A percentile compares a stretch with the other conserved stretches of the same genome.
These are phyloP conservation scores for Toxotes chatareus DNA, from an alignment of 2,113 vertebrate species.

Conservation along the genomic window DNA sequence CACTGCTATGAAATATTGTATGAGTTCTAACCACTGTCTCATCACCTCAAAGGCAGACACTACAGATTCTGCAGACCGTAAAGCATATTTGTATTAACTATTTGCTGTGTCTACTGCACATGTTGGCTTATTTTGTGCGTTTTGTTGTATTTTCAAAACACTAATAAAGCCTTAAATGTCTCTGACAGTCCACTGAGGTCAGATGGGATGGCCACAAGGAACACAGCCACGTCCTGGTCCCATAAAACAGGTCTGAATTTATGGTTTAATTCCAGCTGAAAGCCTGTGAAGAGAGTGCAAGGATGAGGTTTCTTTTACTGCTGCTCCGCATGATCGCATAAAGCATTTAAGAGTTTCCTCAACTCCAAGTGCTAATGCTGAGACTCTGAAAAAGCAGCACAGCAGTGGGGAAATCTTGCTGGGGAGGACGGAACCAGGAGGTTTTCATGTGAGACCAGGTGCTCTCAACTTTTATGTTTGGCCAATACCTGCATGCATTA, in stretches of 20 bases:
- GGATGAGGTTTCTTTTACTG: conserved; percentile 58
- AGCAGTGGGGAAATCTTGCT: conserved; percentile 12
- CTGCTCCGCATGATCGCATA: conserved; percentile 48
- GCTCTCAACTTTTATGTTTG: conserved; percentile 35
- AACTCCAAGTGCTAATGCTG: conserved; percentile 47
- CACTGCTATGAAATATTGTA: conserved; percentile 9
- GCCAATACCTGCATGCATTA: conserved; percentile 39
- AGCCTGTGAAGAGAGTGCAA: conserved; percentile 26
- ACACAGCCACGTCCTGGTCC: background rate
- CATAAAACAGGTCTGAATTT: conserved; percentile 51
- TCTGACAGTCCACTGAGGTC: conserved; percentile 39
- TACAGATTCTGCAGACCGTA: conserved; percentile 15
- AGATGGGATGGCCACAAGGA: conserved; percentile 15
- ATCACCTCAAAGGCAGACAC: conserved; percentile 20
- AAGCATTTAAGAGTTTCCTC: conserved; percentile 72
- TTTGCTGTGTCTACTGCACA: conserved; percentile 20
- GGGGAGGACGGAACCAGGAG: conserved; percentile 3
- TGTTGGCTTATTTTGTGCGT: conserved; percentile 3
- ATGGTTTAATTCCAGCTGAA: conserved; percentile 58
- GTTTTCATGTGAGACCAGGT: conserved; percentile 38
- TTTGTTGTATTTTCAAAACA: conserved; percentile 20
- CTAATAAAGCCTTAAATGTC: conserved; percentile 14
- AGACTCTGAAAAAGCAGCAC: conserved; percentile 44
- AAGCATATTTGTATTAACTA: conserved; percentile 25
- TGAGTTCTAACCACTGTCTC: conserved; percentile 3